phyloP scores from a whole-genome alignment of 2,888 invertebrate genomes.

The Peribatodes rhomboidaria region DNA sequence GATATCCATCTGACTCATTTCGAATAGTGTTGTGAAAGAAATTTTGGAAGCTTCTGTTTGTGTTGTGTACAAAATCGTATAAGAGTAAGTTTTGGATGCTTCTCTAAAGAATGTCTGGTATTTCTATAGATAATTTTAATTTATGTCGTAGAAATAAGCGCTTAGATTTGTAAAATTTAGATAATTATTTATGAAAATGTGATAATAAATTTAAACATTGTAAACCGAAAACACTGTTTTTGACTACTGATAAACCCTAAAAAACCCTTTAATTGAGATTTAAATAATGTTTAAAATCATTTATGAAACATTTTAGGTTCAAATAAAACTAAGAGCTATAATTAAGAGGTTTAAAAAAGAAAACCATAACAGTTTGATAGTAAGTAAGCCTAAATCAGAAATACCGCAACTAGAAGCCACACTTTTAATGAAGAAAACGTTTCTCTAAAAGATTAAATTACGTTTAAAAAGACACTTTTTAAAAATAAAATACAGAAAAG shows the following conservation, averaged over 20 bases:
- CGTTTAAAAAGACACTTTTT: too few relatives aligned
- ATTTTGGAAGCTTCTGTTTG: constrained; percentile 46
- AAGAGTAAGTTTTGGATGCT: constrained; percentile 51
- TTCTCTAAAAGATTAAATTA: too few relatives aligned
- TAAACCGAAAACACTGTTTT: constrained; percentile 19
- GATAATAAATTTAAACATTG: constrained; percentile 80
- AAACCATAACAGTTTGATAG: too few relatives aligned
- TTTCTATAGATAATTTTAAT: constrained; percentile 75
- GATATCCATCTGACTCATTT: constrained; percentile 51
- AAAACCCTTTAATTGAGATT: neutral
- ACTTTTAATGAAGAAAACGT: too few relatives aligned
- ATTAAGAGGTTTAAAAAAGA: too few relatives aligned
- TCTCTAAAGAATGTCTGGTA: constrained; percentile 56
- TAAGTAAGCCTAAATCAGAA: too few relatives aligned
- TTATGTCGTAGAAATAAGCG: constrained; percentile 76
- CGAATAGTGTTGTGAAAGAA: constrained; percentile 46
- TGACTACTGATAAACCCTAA: neutral
- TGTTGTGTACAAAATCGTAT: constrained; percentile 63
- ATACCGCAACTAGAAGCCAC: too few relatives aligned
- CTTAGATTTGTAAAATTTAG: constrained; percentile 73
- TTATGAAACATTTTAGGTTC: too few relatives aligned
- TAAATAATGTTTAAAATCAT: too few relatives aligned
- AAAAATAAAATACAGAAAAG: too few relatives aligned
- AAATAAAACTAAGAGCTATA: too few relatives aligned
- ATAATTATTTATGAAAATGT: constrained; percentile 83